Base-by-base conservation (phyloP, 2,888 invertebrate species). In the Exocentrus adspersus region DNA sequence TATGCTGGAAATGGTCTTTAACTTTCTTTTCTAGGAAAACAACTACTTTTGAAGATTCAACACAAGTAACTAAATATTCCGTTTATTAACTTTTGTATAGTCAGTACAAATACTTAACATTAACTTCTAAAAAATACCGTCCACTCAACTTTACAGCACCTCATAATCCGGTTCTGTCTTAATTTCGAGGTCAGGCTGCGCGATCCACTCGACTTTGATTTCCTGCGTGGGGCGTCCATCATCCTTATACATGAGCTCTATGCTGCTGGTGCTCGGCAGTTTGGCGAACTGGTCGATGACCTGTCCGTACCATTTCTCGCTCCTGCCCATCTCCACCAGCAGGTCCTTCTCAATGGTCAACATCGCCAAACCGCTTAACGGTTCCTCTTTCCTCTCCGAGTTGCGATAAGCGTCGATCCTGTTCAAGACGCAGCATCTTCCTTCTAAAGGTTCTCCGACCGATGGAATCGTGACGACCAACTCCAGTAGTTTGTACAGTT, bases 181-280 rank as follows among this genome's bases (percentile, higher is more conserved):
- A n/a, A 63, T 63, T 1, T 17, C 19, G 14, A 63, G 12, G 17
- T 63, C 63, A 0, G 59, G 58, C 37, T 63, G 52, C 14, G 30
- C 17, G 5, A 63, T 63, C 12, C 48, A 14, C 14, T 63, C 63
- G 30, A 30, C 42, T 28, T 63, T 63, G 1, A 43, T 7, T 41
- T 32, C 7, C 4, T 0, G 17, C 30, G 10, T 10, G 12, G 32
- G 12, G n/a, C 51, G 37, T 19, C 21, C 41, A 17, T 43, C 37
- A 12, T n/a, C 43, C 37, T 54, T 65, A n/a, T 59, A 61, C n/a
- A 54, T 43, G 10, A 65, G 56, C 12, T 58, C 54, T 12, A 58
- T 65, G 32, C 58, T 65, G 28, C 61, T 65, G 12, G 65, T 63
- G n/a, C 52, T 53, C 4, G 63, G 63, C 21, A 63, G 9, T 4